A percentile compares a stretch with the other conserved stretches of the same genome.
Conservation (phyloP, 1,140 invertebrate species). For the Ridgeia piscesae region DNA sequence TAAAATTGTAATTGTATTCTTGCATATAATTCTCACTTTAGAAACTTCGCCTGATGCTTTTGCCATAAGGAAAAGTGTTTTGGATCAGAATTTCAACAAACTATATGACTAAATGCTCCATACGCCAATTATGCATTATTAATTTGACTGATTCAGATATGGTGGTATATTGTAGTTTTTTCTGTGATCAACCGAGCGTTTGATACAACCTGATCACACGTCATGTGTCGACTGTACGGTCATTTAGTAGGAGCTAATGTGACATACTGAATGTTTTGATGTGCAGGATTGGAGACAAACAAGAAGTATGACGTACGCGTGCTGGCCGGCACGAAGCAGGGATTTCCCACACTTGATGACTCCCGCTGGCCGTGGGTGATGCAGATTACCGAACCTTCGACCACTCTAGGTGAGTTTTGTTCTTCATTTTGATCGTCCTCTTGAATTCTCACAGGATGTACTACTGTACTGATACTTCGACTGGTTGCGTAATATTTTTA, state of each 20-base stretch:
- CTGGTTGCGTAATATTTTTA: not conserved
- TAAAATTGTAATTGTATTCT: no score
- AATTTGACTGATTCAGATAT: no score
- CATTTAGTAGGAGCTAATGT: no score
- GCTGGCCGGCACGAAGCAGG: constrained; percentile 58
- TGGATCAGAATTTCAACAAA: not conserved
- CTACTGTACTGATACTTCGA: not conserved
- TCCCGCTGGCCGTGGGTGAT: constrained; percentile 61
- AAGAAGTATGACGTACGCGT: constrained; percentile 65
- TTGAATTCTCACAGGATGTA: no score
- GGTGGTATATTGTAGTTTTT: no score
- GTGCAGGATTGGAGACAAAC: constrained; percentile 61
- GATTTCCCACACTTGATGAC: constrained; percentile 56
- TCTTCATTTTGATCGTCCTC: not conserved
- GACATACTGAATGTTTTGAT: constrained; percentile 12
- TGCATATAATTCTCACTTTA: no score
- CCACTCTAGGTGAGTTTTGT: not conserved
- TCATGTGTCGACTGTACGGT: no score
- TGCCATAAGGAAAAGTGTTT: not conserved
- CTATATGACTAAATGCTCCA: no score
- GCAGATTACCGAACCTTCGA: constrained; percentile 5
- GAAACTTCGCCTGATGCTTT: not conserved
- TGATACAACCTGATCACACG: no score
- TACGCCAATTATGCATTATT: no score
- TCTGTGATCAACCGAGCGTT: no score